phyloP scores from a whole-genome alignment of 2,797 vertebrate species.

The Phalanger gymnotis region DNA sequence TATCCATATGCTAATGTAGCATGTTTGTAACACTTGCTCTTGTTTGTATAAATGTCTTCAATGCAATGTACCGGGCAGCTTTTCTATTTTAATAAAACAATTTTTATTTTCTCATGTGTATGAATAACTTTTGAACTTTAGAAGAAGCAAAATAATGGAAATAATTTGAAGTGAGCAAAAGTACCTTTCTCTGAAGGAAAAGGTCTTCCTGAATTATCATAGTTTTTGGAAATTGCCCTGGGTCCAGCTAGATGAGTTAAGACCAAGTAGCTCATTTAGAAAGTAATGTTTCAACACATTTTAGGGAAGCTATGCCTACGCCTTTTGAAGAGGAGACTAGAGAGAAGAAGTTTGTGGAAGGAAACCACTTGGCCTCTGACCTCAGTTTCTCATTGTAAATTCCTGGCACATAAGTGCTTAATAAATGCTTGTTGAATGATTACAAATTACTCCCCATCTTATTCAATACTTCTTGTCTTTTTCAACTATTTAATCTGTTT shows the following conservation, averaged over 20 bases:
- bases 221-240: neutral
- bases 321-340: neutral
- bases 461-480: neutral
- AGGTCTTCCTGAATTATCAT: neutral
- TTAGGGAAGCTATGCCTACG: neutral
- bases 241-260: neutral
- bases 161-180: neutral
- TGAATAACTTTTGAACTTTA: no score
- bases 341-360: neutral
- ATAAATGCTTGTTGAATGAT: neutral
- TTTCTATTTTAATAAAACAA: slow-evolving; percentile 87
- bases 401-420: neutral
- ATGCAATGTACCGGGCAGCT: slow-evolving; percentile 84
- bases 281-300: neutral
- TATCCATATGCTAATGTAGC: slow-evolving; percentile 73
- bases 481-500: neutral
- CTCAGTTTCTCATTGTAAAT: neutral
- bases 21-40: slow-evolving; percentile 80
- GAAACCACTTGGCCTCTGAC: neutral
- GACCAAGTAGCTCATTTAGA: neutral
- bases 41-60: slow-evolving; percentile 79
- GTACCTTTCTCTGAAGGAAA: slow-evolving; percentile 25
- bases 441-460: neutral
- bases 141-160: slow-evolving; percentile 29
- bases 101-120: slow-evolving; percentile 74